A percentile compares a stretch with the other conserved stretches of the same genome.
Conservation (phyloP, 30 jellyfish, hydroid and myxozoan species). For the Aurelia sp. region DNA sequence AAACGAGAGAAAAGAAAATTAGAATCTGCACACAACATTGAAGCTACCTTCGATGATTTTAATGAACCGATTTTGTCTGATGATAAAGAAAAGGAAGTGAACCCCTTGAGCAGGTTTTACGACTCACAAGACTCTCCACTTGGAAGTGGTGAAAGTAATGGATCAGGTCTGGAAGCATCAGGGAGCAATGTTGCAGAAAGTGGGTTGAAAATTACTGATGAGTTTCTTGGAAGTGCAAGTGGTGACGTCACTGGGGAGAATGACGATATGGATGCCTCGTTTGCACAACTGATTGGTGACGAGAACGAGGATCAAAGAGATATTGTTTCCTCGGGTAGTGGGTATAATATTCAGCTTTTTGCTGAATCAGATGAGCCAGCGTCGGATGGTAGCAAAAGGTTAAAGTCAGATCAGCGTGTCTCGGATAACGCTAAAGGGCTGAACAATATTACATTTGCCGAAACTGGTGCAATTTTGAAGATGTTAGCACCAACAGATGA, state of each 20-base stretch:
- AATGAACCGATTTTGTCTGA: neutral
- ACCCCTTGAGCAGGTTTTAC: constrained; percentile 14
- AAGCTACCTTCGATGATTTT: neutral
- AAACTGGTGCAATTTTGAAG: neutral
- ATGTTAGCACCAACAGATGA: neutral
- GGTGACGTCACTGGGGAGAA: constrained; percentile 4
- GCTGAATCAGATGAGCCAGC: too few relatives aligned
- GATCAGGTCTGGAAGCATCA: constrained; percentile 1
- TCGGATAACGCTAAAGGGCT: neutral
- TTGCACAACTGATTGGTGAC: constrained; percentile 34
- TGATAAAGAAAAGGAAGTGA: neutral
- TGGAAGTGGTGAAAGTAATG: constrained; percentile 21
- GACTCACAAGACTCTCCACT: constrained; percentile 33
- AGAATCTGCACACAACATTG: constrained; percentile 3
- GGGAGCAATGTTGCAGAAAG: neutral
- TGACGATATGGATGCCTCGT: constrained; percentile 51
- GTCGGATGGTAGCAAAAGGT: neutral
- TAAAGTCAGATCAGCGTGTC: neutral
- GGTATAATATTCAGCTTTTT: too few relatives aligned
- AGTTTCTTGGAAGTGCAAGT: constrained; percentile 16
- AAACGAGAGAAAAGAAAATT: constrained; percentile 48
- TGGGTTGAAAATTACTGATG: neutral
- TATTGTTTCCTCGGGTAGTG: neutral
- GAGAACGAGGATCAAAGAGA: constrained; percentile 18
- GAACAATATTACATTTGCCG: neutral